Evolutionary conservation across 2,888 invertebrate species (phyloP).

Genomic region (Melanargia galathea): DNA sequence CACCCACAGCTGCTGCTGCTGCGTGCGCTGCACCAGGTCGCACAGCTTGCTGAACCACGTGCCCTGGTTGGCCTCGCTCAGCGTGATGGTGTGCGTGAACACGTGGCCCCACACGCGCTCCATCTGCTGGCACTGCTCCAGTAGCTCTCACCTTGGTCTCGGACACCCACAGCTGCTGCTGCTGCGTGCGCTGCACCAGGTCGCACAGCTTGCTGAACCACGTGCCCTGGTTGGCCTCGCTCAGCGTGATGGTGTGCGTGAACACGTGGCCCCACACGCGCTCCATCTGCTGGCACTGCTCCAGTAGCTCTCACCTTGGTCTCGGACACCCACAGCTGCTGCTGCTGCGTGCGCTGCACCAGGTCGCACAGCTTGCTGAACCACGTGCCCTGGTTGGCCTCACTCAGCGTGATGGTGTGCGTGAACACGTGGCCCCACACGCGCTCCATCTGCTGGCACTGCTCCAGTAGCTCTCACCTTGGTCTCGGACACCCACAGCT

Average conservation of each 20-base stretch:
- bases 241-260: conserved; percentile 92
- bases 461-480: conserved; percentile 96
- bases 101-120: conserved; percentile 98
- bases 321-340: conserved; percentile 98
- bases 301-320: conserved; percentile 94
- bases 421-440: conserved; percentile 98
- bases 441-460: conserved; percentile 96
- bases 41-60: conserved; percentile 97
- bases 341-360: conserved; percentile 96
- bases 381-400: conserved; percentile 94
- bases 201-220: conserved; percentile 98
- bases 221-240: conserved; percentile 90
- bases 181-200: conserved; percentile 96
- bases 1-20: conserved; percentile 98
- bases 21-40: conserved; percentile 96
- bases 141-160: conserved; percentile 95
- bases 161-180: conserved; percentile 98
- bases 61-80: conserved; percentile 90
- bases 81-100: conserved; percentile 93
- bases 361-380: conserved; percentile 95
- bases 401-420: conserved; percentile 91
- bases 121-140: conserved; percentile 97
- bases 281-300: conserved; percentile 97
- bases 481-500: conserved; percentile 98
- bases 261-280: conserved; percentile 98